Evolutionary conservation across 2,888 invertebrate genomes (phyloP), one percentile per base, ranked within the genome.

Genomic region (Archips crataeganus): DNA sequence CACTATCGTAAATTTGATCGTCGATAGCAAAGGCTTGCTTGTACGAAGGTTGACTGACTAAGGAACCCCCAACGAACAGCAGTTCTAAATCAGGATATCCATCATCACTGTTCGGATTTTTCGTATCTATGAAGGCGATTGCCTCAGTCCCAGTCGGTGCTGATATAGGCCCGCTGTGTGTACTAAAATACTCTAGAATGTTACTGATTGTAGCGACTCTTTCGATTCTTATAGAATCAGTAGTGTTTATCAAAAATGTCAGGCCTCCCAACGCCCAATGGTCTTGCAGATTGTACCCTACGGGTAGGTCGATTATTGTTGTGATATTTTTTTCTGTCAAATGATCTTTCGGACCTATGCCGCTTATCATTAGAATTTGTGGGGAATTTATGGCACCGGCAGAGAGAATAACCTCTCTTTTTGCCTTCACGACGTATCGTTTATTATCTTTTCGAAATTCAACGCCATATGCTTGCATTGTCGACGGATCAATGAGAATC

Each of bases 361-460:
- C 98, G 15, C 97, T 97, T 32, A 98, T 86, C 97, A 98, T 96
- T 57, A 98, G 91, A 57, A 98, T 84, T 83, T 98, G 98, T 0
- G 98, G 98, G 2, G 97, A 96, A 81, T 97, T 96, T 61, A 98
- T 95, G 1, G 98, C 94, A 2, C 98, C 98, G 2, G 97, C 97
- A 23, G 97, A 96, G 15, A 98, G 83, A 77, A 98, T 96, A 0
- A 98, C 95, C 87, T 97, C 97, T 79, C 95, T 95, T 70, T 92
- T 94, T 0, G 96, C 96, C 60, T 92, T 57, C 77, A 95, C 77
- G 78, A 80, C 67, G 80, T 88, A 63, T 83, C 87, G 92, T 64
- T 89, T 89, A 0, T 95, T 95, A 13, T 90, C 86, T 81, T 95
- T 95, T 13, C 88, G 90, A 71, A 96, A 95, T 78, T 94, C 84